Base-by-base conservation (phyloP, 53 echinoderm and acorn worm species). In the Stichopus horrens region DNA sequence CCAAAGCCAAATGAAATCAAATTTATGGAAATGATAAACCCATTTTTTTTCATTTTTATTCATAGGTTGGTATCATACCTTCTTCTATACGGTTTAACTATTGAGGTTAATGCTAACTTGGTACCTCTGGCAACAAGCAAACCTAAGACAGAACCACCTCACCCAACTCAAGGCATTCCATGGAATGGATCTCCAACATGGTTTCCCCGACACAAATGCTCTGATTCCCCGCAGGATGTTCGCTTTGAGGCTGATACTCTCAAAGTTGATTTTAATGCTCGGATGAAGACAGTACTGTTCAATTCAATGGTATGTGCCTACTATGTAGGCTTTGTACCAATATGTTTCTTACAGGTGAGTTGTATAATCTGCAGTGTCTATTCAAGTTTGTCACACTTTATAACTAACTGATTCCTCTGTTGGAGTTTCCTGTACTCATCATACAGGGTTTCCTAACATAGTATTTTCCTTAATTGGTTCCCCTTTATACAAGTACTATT, bases 281-380 rank as follows among this genome's bases (percentile, higher is more conserved):
- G 99, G 60, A 94, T 99, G 88, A 99, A 99, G 65, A 95, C 90
- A 55, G 96, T 99, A 6, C 89, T 99, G 59, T 99, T 99, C 86
- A 99, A 99, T 76, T 99, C 99, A 55, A 99, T 99, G 99, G 99
- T 99, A 74, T 99, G 99, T 74, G 99, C 99, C 63, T 99, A 99
- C 92, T 99, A 99, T 79, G 99, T 99, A 53, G 99, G 99, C 75
- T 99, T 99, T 91, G 99, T 99, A 18, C 99, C 99, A 1, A 94
- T 99, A 58, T 99, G 99, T 76, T 99, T 99, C 73, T 63, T 99
- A 20, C 99, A 98, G 94, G 98, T 98, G 76, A 92, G 86, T 74
- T 76, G 68, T 11, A n/a, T 67, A n/a, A 67, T 11, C 68, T 67
- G 3, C 8, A 56, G 52, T 54, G 1, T 8, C 4, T 4, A 52